Percentiles rank a stretch among this genome's conserved stretches.
Evolutionary conservation across 2,888 invertebrate genomes (phyloP).

Genomic region (Drosophila kambysellisi): DNA sequence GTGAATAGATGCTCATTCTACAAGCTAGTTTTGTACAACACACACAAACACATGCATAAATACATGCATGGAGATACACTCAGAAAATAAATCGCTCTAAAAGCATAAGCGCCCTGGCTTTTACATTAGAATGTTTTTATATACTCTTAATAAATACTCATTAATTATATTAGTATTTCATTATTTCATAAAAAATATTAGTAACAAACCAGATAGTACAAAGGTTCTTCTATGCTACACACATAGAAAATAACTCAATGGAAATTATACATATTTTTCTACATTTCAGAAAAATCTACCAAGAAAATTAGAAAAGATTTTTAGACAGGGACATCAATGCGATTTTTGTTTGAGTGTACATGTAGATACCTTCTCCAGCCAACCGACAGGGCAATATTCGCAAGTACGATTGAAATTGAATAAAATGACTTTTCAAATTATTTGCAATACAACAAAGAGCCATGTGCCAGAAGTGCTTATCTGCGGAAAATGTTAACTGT

Average conservation of each 20-base stretch:
- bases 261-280: not conserved
- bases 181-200: not conserved
- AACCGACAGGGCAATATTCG: slow-evolving; percentile 24
- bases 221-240: not conserved
- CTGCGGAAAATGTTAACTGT: slow-evolving; percentile 78
- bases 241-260: not conserved
- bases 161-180: not conserved
- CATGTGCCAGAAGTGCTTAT: slow-evolving; percentile 75
- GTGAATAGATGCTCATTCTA: slow-evolving; percentile 47
- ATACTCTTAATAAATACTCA: not conserved
- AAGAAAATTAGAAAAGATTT: not conserved
- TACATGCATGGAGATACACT: not conserved
- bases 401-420: slow-evolving; percentile 70
- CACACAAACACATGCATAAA: not conserved
- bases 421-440: slow-evolving; percentile 77
- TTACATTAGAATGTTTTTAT: not conserved
- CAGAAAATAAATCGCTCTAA: not conserved
- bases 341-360: not conserved
- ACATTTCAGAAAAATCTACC: not conserved
- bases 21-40: slow-evolving; percentile 28
- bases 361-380: slow-evolving; percentile 1
- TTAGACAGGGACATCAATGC: not conserved
- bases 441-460: slow-evolving; percentile 60
- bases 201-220: not conserved
- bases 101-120: not conserved